Evolutionary conservation across 1,140 invertebrate genomes (phyloP).

Genomic region (Platyura marginata): DNA sequence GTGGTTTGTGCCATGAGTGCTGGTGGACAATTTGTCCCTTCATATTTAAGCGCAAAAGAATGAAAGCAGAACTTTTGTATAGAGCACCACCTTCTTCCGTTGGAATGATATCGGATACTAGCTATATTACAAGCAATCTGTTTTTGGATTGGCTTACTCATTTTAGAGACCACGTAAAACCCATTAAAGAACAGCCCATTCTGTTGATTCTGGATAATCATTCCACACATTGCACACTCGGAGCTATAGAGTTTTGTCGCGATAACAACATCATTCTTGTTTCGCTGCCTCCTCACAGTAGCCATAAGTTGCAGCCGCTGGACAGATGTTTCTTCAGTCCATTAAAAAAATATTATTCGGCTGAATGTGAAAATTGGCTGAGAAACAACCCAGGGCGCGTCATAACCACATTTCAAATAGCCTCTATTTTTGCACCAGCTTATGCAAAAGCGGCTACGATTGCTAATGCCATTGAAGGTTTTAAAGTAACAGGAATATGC

Average conservation of each 20-base stretch:
- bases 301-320: slow-evolving; percentile 22
- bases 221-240: slow-evolving; percentile 14
- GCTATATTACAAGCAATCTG: background rate
- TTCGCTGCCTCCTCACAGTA: slow-evolving; percentile 15
- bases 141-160: background rate
- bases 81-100: background rate
- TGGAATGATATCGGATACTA: background rate
- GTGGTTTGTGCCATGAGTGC: slow-evolving; percentile 3
- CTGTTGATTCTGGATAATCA: slow-evolving; percentile 13
- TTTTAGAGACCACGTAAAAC: background rate
- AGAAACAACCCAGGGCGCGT: background rate
- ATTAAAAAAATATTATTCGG: slow-evolving; percentile 11
- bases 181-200: slow-evolving; percentile 5
- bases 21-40: background rate
- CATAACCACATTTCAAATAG: background rate
- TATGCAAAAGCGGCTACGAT: slow-evolving; percentile 15
- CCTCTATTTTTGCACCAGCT: slow-evolving; percentile 5
- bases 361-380: background rate
- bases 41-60: background rate
- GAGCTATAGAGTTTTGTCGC: slow-evolving; percentile 21
- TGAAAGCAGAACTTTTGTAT: background rate
- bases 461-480: background rate
- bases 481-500: background rate
- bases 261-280: slow-evolving; percentile 19
- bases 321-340: slow-evolving; percentile 20